phyloP scores from a whole-genome alignment of 2,888 invertebrate species.

The Hipparchia sbordonii region DNA sequence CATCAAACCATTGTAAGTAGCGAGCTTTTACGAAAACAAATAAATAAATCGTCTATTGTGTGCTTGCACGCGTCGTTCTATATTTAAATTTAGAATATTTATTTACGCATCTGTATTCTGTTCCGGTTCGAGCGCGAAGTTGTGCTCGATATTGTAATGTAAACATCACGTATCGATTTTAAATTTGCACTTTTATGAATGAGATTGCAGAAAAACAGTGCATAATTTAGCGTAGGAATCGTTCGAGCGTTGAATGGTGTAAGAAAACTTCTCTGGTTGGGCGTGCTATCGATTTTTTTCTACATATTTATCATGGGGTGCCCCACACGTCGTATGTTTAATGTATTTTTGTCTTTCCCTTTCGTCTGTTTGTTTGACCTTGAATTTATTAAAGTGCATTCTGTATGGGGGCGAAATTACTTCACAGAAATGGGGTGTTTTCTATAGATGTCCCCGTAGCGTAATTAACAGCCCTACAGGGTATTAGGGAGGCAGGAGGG shows the following conservation, averaged over 20 bases:
- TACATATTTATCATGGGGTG: slow-evolving; percentile 29
- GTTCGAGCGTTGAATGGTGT: slow-evolving; percentile 37
- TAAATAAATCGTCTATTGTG: slow-evolving; percentile 58
- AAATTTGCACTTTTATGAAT: slow-evolving; percentile 75
- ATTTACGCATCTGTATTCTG: slow-evolving; percentile 59
- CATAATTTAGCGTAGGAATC: slow-evolving; percentile 46
- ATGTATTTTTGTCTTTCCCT: slow-evolving; percentile 33
- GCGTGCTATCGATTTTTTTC: slow-evolving; percentile 54
- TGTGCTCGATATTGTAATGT: slow-evolving; percentile 60
- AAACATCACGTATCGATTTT: slow-evolving; percentile 78
- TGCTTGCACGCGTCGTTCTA: slow-evolving; percentile 64
- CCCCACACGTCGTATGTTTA: slow-evolving; percentile 44
- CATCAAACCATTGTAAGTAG: slow-evolving; percentile 58
- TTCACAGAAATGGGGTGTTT: slow-evolving; percentile 62
- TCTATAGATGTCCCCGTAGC: slow-evolving; percentile 45
- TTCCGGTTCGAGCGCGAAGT: slow-evolving; percentile 51
- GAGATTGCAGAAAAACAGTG: slow-evolving; percentile 55
- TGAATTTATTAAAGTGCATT: slow-evolving; percentile 33
- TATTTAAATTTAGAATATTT: slow-evolving; percentile 65
- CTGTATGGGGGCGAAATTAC: slow-evolving; percentile 40
- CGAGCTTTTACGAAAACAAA: slow-evolving; percentile 69
- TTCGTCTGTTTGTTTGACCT: slow-evolving; percentile 37
- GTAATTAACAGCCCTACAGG: background rate
- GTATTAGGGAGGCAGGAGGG: background rate
- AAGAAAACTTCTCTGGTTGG: slow-evolving; percentile 34